Base-by-base conservation (phyloP, 2,113 vertebrate genomes). In the Leiothrix lutea region DNA sequence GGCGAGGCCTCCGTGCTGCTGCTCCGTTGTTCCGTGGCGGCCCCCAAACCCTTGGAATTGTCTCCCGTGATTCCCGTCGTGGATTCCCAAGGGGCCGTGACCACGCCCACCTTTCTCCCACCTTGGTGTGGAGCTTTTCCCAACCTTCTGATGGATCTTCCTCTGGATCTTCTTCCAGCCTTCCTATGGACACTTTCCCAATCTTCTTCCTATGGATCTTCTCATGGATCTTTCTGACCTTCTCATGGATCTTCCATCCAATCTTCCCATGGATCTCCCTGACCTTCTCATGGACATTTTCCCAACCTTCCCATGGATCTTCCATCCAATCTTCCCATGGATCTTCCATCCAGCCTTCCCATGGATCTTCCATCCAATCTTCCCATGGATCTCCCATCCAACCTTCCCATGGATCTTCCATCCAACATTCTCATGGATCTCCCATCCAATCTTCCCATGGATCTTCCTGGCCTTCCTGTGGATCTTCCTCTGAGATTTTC, bases 241-340 rank as follows among this genome's bases (percentile, higher is more conserved):
- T 53, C 24, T 14, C 1, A 18, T 0, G 31, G 60, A 64, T 14
- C 8, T 23, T 28, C 14, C 11, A 26, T 6, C 57, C 17, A 20
- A 4, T 2, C 20, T 44, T 53, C 24, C 19, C 1, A 18, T 0
- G 31, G 60, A 64, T 14, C 8, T 23, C 14, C n/a, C 14, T 1
- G 4, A 6, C 21, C 12, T 45, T 56, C 51, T 20, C 2, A 14
- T 2, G 26, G 50, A 53, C n/a, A n/a, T n/a, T n/a, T n/a, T n/a
- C n/a, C 40, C 4, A 23, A 4, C 2, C 20, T 29, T 53, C 24
- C 19, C 0, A 13, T 0, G 31, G 58, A 64, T 13, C 6, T n/a
- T 42, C 14, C 8, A 31, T 28, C 26, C 28, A 6, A 31, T 4
- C 14, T 45, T 45, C 31, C 22, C 5, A 23, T 6, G 54, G 54